phyloP scores from a whole-genome alignment of 2,888 invertebrate genomes.

The Rhogogaster chlorosoma region DNA sequence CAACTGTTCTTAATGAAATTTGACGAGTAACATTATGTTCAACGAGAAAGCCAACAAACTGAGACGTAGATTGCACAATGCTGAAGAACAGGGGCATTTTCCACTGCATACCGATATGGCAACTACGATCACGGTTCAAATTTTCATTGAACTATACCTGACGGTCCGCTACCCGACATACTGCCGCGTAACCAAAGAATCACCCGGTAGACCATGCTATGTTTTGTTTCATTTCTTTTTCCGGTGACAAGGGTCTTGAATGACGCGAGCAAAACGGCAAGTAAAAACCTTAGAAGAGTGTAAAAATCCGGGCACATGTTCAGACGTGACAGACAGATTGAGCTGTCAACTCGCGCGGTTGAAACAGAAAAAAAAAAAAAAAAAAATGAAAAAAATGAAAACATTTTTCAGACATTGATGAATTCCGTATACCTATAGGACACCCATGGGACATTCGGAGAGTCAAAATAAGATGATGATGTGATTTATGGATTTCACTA shows the following conservation, averaged over 20 bases:
- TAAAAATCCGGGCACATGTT: constrained; percentile 34
- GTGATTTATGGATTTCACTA: background rate
- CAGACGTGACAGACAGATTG: constrained; percentile 45
- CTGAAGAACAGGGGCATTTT: too few relatives aligned
- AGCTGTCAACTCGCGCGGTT: constrained; percentile 36
- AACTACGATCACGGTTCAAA: too few relatives aligned
- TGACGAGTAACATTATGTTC: too few relatives aligned
- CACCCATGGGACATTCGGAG: constrained; percentile 8
- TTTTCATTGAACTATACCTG: too few relatives aligned
- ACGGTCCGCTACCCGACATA: too few relatives aligned
- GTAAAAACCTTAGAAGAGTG: constrained; percentile 26
- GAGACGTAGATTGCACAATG: too few relatives aligned
- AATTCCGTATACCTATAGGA: constrained; percentile 10
- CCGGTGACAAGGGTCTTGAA: constrained; percentile 35
- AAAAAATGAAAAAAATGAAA: constrained; percentile 4
- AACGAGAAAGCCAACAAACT: too few relatives aligned
- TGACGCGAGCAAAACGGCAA: constrained; percentile 31
- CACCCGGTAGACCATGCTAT: background rate
- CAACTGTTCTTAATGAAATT: too few relatives aligned
- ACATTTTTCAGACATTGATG: constrained; percentile 29
- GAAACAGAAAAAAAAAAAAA: background rate
- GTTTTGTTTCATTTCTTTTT: constrained; percentile 28
- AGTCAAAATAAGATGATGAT: background rate
- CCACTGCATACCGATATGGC: too few relatives aligned
- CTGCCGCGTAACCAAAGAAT: too few relatives aligned